Evolutionary conservation across 2,113 vertebrate genomes (phyloP).

Genomic region (Oncorhynchus tshawytscha): DNA sequence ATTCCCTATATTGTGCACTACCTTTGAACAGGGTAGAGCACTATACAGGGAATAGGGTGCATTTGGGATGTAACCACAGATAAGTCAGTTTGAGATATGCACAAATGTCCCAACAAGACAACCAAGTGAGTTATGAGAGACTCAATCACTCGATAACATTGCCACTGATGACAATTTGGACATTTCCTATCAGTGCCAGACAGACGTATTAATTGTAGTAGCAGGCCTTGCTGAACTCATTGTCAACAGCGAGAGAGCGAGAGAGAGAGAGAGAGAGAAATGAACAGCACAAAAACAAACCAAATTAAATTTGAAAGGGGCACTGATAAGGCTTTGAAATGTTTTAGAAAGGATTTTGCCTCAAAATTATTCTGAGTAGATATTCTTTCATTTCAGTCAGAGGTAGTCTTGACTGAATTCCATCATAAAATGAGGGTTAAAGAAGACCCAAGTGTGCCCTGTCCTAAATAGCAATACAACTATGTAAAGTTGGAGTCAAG

Average conservation of each 20-base stretch:
- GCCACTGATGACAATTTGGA: neutral
- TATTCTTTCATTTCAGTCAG: neutral
- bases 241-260: neutral
- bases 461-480: neutral
- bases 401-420: neutral
- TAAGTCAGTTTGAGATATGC: neutral
- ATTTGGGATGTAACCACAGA: neutral
- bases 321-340: too few species aligned
- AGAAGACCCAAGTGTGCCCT: too few species aligned
- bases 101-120: neutral
- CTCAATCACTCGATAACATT: neutral
- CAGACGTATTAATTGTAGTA: neutral
- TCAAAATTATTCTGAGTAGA: neutral
- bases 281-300: too few species aligned
- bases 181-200: slow-evolving; percentile 10
- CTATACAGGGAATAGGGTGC: too few species aligned
- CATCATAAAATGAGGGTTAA: neutral
- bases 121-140: neutral
- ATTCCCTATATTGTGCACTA: too few species aligned
- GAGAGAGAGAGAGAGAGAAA: neutral
- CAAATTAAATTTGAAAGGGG: too few species aligned
- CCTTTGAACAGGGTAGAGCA: too few species aligned
- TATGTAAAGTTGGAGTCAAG: neutral
- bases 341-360: too few species aligned
- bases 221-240: neutral